Evolutionary conservation across 1,140 invertebrate species (phyloP).

Genomic region (Drosophila mayri): DNA sequence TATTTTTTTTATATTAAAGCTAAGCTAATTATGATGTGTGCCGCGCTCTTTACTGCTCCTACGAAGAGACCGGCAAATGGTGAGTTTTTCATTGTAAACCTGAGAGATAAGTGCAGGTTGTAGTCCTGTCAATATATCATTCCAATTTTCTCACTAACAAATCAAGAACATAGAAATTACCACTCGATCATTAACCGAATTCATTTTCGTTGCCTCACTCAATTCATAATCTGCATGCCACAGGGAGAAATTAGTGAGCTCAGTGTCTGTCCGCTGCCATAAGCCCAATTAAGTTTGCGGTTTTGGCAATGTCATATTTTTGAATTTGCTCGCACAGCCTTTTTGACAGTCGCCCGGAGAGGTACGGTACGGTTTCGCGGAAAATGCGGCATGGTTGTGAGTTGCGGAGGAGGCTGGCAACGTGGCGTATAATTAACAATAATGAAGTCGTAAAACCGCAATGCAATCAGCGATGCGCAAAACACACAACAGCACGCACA

Average conservation of each 20-base stretch:
- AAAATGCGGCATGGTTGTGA: slow-evolving; percentile 7
- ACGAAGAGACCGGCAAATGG: too few species aligned
- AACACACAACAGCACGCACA: slow-evolving; percentile 62
- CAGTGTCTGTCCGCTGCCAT: slow-evolving; percentile 22
- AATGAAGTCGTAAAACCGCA: slow-evolving; percentile 83
- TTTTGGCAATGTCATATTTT: slow-evolving; percentile 41
- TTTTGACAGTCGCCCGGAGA: slow-evolving; percentile 56
- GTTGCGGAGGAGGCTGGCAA: slow-evolving; percentile 37
- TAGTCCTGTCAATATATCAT: neutral
- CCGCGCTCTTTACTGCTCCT: too few species aligned
- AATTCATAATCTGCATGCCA: slow-evolving; percentile 27
- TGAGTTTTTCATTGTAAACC: too few species aligned
- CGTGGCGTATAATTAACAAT: slow-evolving; percentile 79
- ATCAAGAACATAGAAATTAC: neutral
- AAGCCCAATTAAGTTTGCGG: slow-evolving; percentile 42
- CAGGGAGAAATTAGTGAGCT: slow-evolving; percentile 25
- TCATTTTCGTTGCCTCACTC: slow-evolving; percentile 6
- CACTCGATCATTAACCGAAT: slow-evolving; percentile 4
- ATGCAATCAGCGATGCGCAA: slow-evolving; percentile 83
- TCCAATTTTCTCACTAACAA: neutral
- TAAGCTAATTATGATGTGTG: neutral
- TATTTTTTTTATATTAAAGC: neutral
- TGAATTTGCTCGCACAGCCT: slow-evolving; percentile 38
- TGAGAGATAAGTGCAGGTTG: too few species aligned
- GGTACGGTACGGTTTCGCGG: neutral